These are phyloP conservation scores for Steatocranus sp. DNA, from an alignment of 2,797 vertebrate genomes.

Conservation along the genomic window DNA sequence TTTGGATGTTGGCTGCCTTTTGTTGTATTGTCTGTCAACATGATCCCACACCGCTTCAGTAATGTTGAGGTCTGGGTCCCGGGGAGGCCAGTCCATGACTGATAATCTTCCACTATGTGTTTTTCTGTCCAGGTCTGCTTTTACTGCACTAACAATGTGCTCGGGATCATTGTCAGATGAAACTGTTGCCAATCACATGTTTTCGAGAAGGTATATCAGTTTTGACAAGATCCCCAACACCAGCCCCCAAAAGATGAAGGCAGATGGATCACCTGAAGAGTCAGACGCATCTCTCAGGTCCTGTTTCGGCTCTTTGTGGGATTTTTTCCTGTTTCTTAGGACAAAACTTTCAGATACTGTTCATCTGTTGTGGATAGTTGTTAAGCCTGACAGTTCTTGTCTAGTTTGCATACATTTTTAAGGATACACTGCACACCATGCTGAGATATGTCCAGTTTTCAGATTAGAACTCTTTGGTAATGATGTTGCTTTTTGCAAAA, in stretches of 20 bases:
- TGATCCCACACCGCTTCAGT: background rate
- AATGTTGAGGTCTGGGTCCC: background rate
- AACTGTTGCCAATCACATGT: rapidly evolving
- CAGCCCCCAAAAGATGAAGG: background rate
- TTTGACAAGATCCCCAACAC: background rate
- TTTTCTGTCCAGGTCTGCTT: background rate
- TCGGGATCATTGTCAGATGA: background rate
- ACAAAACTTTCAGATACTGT: background rate
- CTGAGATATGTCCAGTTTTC: rapidly evolving
- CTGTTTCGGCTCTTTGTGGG: background rate
- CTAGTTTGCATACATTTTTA: background rate
- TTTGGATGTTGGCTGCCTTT: background rate
- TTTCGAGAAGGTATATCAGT: rapidly evolving
- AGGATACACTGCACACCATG: rapidly evolving
- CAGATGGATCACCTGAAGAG: rapidly evolving
- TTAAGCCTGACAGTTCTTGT: background rate
- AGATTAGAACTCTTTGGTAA: background rate
- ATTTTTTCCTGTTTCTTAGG: background rate
- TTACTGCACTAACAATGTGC: background rate
- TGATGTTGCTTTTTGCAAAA: background rate
- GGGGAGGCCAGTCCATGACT: background rate
- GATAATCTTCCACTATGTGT: background rate
- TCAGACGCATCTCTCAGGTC: background rate
- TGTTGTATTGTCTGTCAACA: rapidly evolving
- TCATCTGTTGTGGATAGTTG: background rate